phyloP scores from a whole-genome alignment of 2,797 vertebrate species.

The Gallirallus australis region DNA sequence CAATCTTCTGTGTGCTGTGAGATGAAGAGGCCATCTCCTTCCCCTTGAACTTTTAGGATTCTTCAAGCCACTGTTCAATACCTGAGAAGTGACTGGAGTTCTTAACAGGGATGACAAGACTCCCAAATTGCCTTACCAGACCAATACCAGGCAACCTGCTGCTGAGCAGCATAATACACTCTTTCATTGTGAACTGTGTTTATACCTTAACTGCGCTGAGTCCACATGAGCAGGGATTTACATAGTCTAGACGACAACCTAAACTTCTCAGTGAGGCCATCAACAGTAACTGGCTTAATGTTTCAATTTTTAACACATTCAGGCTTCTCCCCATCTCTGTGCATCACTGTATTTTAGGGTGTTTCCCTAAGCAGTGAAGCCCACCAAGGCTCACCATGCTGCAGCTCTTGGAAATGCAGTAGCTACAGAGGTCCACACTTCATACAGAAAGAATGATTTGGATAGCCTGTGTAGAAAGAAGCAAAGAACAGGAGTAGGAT shows the following conservation, averaged over 20 bases:
- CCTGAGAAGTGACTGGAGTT: background rate
- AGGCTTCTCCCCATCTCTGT: background rate
- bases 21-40: background rate
- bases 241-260: background rate
- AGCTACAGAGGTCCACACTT: background rate
- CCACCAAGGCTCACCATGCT: rapidly evolving
- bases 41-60: background rate
- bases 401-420: background rate
- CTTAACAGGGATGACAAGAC: background rate
- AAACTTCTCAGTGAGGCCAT: background rate
- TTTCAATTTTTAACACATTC: background rate
- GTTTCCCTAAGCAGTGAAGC: background rate
- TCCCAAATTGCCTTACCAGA: background rate
- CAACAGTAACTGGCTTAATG: background rate
- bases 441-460: background rate
- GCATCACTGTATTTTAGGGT: background rate
- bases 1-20: background rate
- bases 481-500: background rate
- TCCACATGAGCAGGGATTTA: background rate
- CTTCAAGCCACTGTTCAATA: background rate
- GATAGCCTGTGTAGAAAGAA: background rate
- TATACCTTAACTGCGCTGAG: background rate
- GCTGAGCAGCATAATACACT: background rate
- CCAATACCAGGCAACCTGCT: background rate
- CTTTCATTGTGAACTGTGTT: background rate